Percentiles rank a stretch among this genome's conserved stretches.
These are phyloP conservation scores for Pholis gunnellus DNA, from an alignment of 2,113 vertebrate species.

Conservation along the genomic window DNA sequence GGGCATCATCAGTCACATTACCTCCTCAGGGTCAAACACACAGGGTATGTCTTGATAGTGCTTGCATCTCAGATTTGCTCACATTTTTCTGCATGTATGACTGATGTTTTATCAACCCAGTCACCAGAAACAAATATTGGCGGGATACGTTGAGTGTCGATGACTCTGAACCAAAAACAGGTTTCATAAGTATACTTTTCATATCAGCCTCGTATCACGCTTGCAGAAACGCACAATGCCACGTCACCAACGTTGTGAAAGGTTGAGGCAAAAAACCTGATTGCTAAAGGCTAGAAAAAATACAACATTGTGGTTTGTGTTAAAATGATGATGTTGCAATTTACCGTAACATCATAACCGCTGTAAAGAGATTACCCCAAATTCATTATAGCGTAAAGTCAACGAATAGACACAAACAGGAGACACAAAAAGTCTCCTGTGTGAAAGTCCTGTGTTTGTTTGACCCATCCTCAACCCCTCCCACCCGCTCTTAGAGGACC, in stretches of 20 bases:
- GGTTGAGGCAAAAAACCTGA: neutral
- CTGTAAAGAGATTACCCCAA: neutral
- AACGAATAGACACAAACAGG: no score
- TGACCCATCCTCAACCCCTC: neutral
- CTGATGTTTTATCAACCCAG: slow-evolving; percentile 20
- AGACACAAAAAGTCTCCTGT: no score
- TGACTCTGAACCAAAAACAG: neutral
- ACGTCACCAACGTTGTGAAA: neutral
- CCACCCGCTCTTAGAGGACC: no score
- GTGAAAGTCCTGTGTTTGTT: neutral
- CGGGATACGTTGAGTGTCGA: neutral
- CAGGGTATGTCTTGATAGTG: slow-evolving; percentile 19
- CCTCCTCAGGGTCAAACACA: slow-evolving; percentile 62
- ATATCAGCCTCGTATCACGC: neutral
- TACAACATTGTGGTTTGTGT: neutral
- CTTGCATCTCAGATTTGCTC: slow-evolving; percentile 39
- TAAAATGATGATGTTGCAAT: neutral
- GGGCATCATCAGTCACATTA: slow-evolving; percentile 72
- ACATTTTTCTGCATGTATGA: slow-evolving; percentile 35
- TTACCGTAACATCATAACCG: neutral
- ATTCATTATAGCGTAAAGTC: no score
- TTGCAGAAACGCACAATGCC: neutral
- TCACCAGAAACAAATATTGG: neutral
- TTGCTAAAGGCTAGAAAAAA: neutral
- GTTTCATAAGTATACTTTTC: neutral